These are phyloP conservation scores for Leptatherina wallacei DNA, from an alignment of 2,797 vertebrate genomes.

Conservation along the genomic window DNA sequence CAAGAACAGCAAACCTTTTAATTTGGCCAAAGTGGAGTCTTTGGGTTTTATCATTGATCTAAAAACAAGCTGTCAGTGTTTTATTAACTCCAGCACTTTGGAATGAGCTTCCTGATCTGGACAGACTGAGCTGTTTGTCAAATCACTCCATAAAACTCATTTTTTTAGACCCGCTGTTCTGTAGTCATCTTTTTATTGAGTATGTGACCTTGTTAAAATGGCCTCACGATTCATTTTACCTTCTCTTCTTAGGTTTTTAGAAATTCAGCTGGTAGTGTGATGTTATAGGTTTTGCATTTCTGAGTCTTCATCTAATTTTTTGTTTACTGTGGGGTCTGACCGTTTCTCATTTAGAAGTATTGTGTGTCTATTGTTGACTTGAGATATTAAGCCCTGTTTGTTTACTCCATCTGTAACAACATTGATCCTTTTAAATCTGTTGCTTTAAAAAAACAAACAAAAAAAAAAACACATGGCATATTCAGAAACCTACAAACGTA, in stretches of 20 bases:
- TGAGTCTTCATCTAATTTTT: neutral
- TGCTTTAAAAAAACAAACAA: too few species aligned
- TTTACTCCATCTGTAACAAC: too few species aligned
- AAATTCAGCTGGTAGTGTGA: too few species aligned
- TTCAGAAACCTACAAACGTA: neutral
- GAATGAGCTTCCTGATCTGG: neutral
- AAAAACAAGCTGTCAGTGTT: constrained; percentile 1
- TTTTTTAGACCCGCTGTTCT: neutral
- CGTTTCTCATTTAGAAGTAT: neutral
- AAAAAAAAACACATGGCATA: too few species aligned
- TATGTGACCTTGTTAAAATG: constrained; percentile 1
- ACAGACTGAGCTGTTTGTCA: constrained; percentile 5
- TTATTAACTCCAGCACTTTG: constrained; percentile 14
- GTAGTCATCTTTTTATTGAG: constrained; percentile 1
- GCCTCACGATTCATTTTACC: neutral
- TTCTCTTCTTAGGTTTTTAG: neutral
- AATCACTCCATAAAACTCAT: constrained; percentile 1
- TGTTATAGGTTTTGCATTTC: neutral
- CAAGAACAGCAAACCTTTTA: neutral
- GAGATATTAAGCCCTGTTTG: too few species aligned
- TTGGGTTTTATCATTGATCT: constrained; percentile 3
- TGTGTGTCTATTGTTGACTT: neutral
- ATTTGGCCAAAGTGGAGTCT: neutral
- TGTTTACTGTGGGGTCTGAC: neutral
- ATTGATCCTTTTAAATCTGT: too few species aligned